Conservation (phyloP, 2,113 vertebrate species). For the Rhynchopsitta pachyrhyncha region DNA sequence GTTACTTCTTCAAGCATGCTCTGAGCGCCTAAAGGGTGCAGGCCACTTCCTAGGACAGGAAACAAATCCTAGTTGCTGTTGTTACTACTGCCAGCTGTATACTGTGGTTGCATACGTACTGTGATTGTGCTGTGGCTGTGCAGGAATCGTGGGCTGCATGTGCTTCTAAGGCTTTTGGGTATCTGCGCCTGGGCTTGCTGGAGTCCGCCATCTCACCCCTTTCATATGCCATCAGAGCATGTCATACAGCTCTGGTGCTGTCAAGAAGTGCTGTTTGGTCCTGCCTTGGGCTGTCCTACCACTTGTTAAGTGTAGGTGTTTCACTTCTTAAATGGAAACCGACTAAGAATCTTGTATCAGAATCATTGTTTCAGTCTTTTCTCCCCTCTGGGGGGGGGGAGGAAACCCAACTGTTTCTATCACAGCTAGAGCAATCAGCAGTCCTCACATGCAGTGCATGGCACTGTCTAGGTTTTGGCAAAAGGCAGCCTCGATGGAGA, state of each 20-base stretch:
- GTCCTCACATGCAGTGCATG: neutral
- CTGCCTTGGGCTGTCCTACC: neutral
- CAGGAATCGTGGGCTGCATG: neutral
- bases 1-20: neutral
- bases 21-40: constrained; percentile 7
- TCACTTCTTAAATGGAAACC: neutral
- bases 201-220: neutral
- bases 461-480: neutral
- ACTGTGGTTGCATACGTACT: neutral
- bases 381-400: neutral
- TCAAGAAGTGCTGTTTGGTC: neutral
- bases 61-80: neutral
- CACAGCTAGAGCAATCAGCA: constrained; percentile 1
- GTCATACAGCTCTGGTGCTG: rapidly evolving
- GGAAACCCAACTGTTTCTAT: neutral
- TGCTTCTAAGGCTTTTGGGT: neutral
- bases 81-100: neutral
- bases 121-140: neutral
- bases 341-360: neutral
- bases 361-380: neutral
- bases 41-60: constrained; percentile 4
- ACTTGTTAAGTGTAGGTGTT: neutral
- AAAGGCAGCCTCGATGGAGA: neutral
- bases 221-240: rapidly evolving
- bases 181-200: neutral